phyloP scores from a whole-genome alignment of 2,113 vertebrate genomes.

The Xenopus tropicalis region UCB_Xtro_10.0 CM004450.2:50972001-50972500 shows the following conservation, averaged over 20 bases:
- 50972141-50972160: neutral
- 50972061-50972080: neutral
- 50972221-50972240: neutral
- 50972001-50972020: neutral
- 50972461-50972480: slow-evolving; percentile 22
- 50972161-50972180: neutral
- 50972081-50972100: neutral
- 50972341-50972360: neutral
- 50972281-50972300: neutral
- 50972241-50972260: slow-evolving; percentile 22
- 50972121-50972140: neutral
- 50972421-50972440: slow-evolving; percentile 37
- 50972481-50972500: slow-evolving; percentile 39
- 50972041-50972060: neutral
- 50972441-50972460: slow-evolving; percentile 36
- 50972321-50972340: neutral
- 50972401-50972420: slow-evolving; percentile 9
- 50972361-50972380: neutral
- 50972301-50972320: neutral
- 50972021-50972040: neutral
- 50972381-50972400: slow-evolving; percentile 6
- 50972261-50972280: neutral
- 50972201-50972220: neutral
- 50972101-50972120: neutral
- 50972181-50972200: neutral